Conservation (phyloP, 2,797 vertebrate genomes). For the Antennarius maculatus region DNA sequence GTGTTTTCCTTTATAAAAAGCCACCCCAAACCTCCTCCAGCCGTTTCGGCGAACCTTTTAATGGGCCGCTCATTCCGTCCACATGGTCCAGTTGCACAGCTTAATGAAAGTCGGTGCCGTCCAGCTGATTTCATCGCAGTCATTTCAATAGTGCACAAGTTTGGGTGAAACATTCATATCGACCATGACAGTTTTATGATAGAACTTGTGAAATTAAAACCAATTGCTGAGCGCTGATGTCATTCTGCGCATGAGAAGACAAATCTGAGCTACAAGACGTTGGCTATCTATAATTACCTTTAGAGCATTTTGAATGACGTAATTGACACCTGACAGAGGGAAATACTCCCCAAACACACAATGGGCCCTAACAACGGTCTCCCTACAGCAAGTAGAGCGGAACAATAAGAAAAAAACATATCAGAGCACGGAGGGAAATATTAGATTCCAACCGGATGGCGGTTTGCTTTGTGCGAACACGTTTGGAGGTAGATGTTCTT, state of each 20-base stretch:
- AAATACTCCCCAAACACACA: constrained; percentile 63
- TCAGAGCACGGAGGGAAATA: constrained; percentile 53
- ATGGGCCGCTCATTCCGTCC: constrained; percentile 57
- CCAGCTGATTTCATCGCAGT: constrained; percentile 63
- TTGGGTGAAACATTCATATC: constrained; percentile 47
- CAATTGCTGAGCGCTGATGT: constrained; percentile 57
- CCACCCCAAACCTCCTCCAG: constrained; percentile 39
- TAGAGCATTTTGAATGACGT: constrained; percentile 66
- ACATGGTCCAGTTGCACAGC: constrained; percentile 56
- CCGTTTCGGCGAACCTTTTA: constrained; percentile 48
- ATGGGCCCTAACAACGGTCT: constrained; percentile 46
- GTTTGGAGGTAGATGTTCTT: constrained; percentile 52
- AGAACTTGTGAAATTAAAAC: constrained; percentile 62
- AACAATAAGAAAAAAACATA: constrained; percentile 62
- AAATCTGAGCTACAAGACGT: constrained; percentile 50
- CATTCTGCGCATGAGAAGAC: constrained; percentile 47
- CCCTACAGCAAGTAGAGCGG: constrained; percentile 61
- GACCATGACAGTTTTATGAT: constrained; percentile 55
- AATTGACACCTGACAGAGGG: constrained; percentile 67
- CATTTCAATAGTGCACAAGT: constrained; percentile 51
- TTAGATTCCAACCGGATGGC: constrained; percentile 60
- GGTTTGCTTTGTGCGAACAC: constrained; percentile 50
- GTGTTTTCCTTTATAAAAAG: constrained; percentile 41
- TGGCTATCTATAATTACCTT: constrained; percentile 69
- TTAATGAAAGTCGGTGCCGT: constrained; percentile 65